Conservation (phyloP, 2,797 vertebrate genomes). For the Dermochelys coriacea region DNA sequence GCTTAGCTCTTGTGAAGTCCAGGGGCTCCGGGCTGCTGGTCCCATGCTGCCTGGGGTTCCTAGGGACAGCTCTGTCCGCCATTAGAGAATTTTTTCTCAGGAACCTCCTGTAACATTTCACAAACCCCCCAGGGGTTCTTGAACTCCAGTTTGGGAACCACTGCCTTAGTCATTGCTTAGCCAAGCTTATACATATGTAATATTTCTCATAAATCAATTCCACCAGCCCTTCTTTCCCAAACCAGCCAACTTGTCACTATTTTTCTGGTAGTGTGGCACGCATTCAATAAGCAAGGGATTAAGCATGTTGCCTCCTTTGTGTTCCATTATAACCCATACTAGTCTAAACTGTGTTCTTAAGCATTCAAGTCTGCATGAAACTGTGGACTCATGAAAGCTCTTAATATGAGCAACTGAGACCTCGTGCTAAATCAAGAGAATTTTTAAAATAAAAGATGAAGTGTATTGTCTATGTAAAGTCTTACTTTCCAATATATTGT, state of each 20-base stretch:
- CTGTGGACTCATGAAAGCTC: not conserved
- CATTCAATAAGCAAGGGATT: not conserved
- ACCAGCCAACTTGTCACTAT: not conserved
- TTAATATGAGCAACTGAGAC: not conserved
- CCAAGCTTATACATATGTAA: not conserved
- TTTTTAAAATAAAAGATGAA: not conserved
- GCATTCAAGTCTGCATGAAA: not conserved
- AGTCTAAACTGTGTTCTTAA: not conserved
- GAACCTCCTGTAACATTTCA: no score
- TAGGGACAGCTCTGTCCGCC: no score
- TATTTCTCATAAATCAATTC: not conserved
- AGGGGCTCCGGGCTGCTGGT: no score
- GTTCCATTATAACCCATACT: not conserved
- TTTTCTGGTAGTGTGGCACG: not conserved
- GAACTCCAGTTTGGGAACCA: no score
- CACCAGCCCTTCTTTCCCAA: not conserved
- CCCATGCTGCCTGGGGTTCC: no score
- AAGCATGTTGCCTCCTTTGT: not conserved
- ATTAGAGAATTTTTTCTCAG: no score
- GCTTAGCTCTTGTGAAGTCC: no score
- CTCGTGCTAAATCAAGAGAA: not conserved
- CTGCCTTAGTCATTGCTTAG: not conserved
- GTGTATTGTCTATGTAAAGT: not conserved
- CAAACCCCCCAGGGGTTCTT: no score
- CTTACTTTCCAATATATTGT: slow-evolving; percentile 7